Evolutionary conservation across 2,888 invertebrate genomes (phyloP).

Genomic region (Balanococcus diminutus): DNA sequence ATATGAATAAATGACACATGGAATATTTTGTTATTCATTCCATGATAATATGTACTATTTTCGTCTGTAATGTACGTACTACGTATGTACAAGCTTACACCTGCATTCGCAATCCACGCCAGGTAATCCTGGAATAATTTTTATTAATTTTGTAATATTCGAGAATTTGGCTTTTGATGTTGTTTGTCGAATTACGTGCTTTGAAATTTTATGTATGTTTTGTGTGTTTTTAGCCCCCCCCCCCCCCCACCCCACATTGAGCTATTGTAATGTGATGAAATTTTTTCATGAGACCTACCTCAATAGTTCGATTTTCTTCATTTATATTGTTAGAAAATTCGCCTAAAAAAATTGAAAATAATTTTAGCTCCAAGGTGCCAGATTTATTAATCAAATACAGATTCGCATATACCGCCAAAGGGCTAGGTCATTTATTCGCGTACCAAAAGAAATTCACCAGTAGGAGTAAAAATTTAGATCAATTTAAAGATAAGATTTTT

Average conservation of each 20-base stretch:
- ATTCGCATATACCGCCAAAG: background rate
- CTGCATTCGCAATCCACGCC: background rate
- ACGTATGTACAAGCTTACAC: background rate
- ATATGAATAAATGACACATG: background rate
- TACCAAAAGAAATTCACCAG: background rate
- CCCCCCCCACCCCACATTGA: too few species aligned
- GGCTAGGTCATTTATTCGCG: background rate
- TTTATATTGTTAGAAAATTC: background rate
- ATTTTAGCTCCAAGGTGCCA: background rate
- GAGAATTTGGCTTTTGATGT: background rate
- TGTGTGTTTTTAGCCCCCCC: too few species aligned
- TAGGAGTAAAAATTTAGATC: slow-evolving; percentile 1
- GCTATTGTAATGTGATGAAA: too few species aligned
- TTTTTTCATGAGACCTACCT: too few species aligned
- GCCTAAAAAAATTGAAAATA: background rate
- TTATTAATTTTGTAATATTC: background rate
- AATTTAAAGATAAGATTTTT: background rate
- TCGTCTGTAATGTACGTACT: too few species aligned
- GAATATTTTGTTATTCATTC: background rate
- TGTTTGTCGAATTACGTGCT: slow-evolving; percentile 19
- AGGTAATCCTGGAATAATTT: background rate
- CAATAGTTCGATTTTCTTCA: background rate
- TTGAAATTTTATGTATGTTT: background rate
- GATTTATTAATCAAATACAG: background rate
- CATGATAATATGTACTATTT: background rate